Percentiles rank a stretch among this genome's conserved stretches.
These are phyloP conservation scores for Myripristis murdjan DNA, from an alignment of 2,797 vertebrate genomes.

Conservation along the genomic window DNA sequence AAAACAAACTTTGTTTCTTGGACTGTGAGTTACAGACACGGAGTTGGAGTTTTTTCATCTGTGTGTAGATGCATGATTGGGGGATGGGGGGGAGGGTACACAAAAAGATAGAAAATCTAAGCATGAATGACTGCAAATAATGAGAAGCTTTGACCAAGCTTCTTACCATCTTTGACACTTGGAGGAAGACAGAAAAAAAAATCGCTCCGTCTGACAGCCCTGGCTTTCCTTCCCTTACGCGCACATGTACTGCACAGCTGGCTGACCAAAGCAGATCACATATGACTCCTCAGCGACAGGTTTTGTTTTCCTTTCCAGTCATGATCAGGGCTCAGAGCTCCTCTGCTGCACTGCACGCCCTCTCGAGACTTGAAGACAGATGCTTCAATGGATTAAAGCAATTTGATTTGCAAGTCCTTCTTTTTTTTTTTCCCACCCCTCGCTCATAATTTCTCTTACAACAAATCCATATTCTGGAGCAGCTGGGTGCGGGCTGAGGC, in stretches of 20 bases:
- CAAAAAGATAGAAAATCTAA: slow-evolving; percentile 14
- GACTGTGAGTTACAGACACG: slow-evolving; percentile 16
- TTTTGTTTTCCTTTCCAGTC: slow-evolving; percentile 67
- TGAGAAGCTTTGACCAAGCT: slow-evolving; percentile 49
- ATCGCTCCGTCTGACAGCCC: slow-evolving; percentile 32
- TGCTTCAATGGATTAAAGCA: slow-evolving; percentile 72
- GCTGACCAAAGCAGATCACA: slow-evolving; percentile 46
- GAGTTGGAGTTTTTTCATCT: slow-evolving; percentile 25
- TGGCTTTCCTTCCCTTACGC: slow-evolving; percentile 31
- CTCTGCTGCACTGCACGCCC: slow-evolving; percentile 52
- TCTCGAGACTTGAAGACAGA: slow-evolving; percentile 74
- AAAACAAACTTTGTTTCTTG: slow-evolving; percentile 37
- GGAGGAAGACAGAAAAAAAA: not conserved
- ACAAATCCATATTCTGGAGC: slow-evolving; percentile 61
- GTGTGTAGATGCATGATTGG: not conserved
- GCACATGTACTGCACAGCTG: slow-evolving; percentile 52
- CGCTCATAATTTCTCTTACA: slow-evolving; percentile 50
- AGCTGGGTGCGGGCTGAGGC: slow-evolving; percentile 59
- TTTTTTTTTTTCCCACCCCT: slow-evolving; percentile 41
- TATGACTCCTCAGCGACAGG: slow-evolving; percentile 53
- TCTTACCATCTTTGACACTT: slow-evolving; percentile 38
- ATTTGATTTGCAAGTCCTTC: slow-evolving; percentile 75
- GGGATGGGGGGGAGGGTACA: slow-evolving; percentile 8
- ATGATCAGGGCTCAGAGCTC: slow-evolving; percentile 54
- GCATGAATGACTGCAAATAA: slow-evolving; percentile 47